Base-by-base conservation (phyloP, 92 coral and sea anemone genomes). In the Metridium senile region DNA sequence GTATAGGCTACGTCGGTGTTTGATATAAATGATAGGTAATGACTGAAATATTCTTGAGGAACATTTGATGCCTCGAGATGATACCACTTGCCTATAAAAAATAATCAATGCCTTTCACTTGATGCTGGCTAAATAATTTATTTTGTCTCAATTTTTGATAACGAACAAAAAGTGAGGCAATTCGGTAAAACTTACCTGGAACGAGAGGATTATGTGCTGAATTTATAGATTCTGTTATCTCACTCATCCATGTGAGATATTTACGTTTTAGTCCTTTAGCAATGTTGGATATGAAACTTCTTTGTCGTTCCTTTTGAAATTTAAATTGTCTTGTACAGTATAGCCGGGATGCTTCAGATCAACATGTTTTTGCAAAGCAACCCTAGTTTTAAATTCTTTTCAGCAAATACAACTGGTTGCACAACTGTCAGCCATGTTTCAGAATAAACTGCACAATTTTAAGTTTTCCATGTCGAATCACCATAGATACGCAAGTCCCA, bases 191-290 rank as follows among this genome's bases (percentile, higher is more conserved):
- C 82, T 58, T 54, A 83, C 87, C 82, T 53, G 87, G 87, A n/a
- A 76, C 87, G 6, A 63, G 54, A 17, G 78, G 87, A 32, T 76
- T 45, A 62, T 76, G 87, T 20, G 87, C 81, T 17, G 87, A 75
- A 56, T 76, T 83, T 16, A 76, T 59, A 26, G 82, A 56, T 45
- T 83, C 77, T 6, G 75, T 81, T 8, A 83, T 11, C 33, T 58
- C 78, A 9, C 58, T 71, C 1, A 83, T 35, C 82, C 87, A 83
- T 11, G 58, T 58, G 0, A 26, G 13, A 61, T 83, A 82, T 30
- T 53, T 26, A 58, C 63, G 30, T 17, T 64, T 32, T 20, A 74
- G 46, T 52, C 56, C 33, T 33, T 76, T 28, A 21, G 74, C 25
- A 6, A 25, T 21, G 9, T 6, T 30, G 66, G 67, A 26, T 19